phyloP scores from a whole-genome alignment of 2,113 vertebrate genomes.

The Quiscalus mexicanus region DNA sequence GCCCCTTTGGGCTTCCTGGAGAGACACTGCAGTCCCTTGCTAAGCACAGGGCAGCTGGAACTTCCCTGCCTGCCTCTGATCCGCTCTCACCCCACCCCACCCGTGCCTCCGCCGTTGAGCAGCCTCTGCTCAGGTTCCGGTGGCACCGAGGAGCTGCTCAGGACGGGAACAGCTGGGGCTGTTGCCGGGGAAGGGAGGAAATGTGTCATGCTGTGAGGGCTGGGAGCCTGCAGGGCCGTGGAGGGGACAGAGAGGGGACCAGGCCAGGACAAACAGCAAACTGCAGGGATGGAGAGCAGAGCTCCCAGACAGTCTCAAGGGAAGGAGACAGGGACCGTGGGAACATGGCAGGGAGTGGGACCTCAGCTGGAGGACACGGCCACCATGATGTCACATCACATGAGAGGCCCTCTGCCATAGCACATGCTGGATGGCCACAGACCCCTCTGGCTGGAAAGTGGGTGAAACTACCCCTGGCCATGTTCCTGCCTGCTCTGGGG shows the following conservation, averaged over 20 bases:
- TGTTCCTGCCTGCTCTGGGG: not conserved
- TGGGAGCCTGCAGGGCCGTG: not conserved
- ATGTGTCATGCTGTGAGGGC: fast-evolving
- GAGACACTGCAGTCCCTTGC: not conserved
- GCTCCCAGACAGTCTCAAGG: not conserved
- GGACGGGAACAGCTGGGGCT: not conserved
- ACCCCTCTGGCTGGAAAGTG: fast-evolving
- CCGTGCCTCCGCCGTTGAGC: not conserved
- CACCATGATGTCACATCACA: fast-evolving
- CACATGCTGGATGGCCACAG: fast-evolving
- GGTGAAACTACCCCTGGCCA: not conserved
- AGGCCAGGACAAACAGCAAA: not conserved
- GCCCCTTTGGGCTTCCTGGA: not conserved
- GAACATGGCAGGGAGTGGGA: not conserved
- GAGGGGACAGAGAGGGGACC: not conserved
- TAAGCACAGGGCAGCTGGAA: not conserved
- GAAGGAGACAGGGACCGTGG: not conserved
- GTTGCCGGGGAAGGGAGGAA: not conserved
- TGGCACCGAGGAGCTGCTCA: fast-evolving
- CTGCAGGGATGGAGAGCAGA: not conserved
- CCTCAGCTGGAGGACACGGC: not conserved
- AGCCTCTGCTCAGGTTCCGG: not conserved
- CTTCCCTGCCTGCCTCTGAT: not conserved
- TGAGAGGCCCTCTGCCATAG: fast-evolving
- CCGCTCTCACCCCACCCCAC: not conserved